phyloP scores from a whole-genome alignment of 2,797 vertebrate genomes.

The Salmo trutta region DNA sequence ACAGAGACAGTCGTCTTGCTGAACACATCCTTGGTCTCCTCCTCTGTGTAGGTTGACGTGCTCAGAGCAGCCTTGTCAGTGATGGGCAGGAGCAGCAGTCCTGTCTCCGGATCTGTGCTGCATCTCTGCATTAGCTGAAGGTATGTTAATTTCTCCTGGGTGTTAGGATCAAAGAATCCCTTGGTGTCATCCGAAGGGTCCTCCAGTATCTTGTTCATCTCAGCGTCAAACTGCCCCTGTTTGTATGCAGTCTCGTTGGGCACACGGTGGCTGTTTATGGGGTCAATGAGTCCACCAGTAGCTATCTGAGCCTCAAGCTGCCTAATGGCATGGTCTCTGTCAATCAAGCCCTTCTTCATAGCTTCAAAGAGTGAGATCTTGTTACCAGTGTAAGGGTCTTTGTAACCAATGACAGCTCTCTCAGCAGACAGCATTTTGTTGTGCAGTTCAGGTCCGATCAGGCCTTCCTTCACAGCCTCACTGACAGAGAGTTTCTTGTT shows the following conservation, averaged over 20 bases:
- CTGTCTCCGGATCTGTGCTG: conserved; percentile 80
- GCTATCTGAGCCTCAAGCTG: conserved; percentile 89
- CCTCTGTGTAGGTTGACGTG: conserved; percentile 86
- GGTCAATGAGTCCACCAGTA: conserved; percentile 89
- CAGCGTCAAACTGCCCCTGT: conserved; percentile 82
- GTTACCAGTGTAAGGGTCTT: conserved; percentile 87
- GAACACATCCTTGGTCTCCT: conserved; percentile 90
- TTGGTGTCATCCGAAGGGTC: conserved; percentile 82
- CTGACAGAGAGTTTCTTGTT: conserved; percentile 86
- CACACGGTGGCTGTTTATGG: conserved; percentile 86
- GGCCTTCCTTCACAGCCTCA: conserved; percentile 89
- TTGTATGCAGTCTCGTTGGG: conserved; percentile 81
- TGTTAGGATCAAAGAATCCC: conserved; percentile 85
- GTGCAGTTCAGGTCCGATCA: conserved; percentile 94
- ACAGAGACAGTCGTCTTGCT: conserved; percentile 90
- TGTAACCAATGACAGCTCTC: conserved; percentile 87
- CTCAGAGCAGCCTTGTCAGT: conserved; percentile 85
- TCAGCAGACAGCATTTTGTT: conserved; percentile 92
- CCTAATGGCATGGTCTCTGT: conserved; percentile 84
- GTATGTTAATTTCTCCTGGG: conserved; percentile 84
- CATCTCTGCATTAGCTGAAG: conserved; percentile 86
- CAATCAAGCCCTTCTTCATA: conserved; percentile 88
- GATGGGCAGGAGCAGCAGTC: conserved; percentile 84
- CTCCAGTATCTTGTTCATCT: conserved; percentile 80
- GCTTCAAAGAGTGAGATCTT: conserved; percentile 91